These are phyloP conservation scores for Ctenomys sociabilis DNA, from an alignment of 2,113 vertebrate species.

Conservation along the genomic window DNA sequence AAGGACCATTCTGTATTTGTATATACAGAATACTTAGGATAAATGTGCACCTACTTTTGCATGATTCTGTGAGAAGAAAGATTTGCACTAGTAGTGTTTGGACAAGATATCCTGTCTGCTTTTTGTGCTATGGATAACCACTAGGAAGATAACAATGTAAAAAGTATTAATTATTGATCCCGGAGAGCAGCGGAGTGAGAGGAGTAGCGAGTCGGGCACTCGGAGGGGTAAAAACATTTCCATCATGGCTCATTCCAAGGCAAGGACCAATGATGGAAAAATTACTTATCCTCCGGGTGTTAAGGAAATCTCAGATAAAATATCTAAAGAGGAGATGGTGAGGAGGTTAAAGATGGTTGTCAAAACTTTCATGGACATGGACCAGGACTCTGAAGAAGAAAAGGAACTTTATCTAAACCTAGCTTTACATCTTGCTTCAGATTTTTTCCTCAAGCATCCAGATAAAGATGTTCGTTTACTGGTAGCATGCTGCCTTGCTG, in stretches of 20 bases:
- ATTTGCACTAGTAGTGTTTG: no score
- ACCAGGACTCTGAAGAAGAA: constrained; percentile 99
- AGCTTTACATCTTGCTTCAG: constrained; percentile 97
- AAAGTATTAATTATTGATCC: no score
- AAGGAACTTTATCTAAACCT: constrained; percentile 98
- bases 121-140: no score
- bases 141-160: no score
- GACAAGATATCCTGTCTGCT: no score
- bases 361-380: constrained; percentile 99
- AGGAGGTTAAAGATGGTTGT: constrained; percentile 99
- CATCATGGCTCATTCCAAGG: constrained; percentile 99
- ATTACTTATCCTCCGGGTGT: constrained; percentile 99
- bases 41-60: no score
- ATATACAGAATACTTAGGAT: no score
- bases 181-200: no score
- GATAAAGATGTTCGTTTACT: constrained; percentile 98
- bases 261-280: constrained; percentile 97
- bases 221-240: constrained; percentile 88
- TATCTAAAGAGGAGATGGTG: constrained; percentile 99
- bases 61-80: no score
- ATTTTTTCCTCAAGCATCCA: constrained; percentile 99
- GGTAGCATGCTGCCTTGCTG: constrained; percentile 98
- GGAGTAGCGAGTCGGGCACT: no score
- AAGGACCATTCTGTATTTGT: no score
- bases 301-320: constrained; percentile 99